Evolutionary conservation across 2,888 invertebrate genomes (phyloP), one percentile per base, ranked within the genome.

Genomic region (Drosophila pseudotalamancana): DNA sequence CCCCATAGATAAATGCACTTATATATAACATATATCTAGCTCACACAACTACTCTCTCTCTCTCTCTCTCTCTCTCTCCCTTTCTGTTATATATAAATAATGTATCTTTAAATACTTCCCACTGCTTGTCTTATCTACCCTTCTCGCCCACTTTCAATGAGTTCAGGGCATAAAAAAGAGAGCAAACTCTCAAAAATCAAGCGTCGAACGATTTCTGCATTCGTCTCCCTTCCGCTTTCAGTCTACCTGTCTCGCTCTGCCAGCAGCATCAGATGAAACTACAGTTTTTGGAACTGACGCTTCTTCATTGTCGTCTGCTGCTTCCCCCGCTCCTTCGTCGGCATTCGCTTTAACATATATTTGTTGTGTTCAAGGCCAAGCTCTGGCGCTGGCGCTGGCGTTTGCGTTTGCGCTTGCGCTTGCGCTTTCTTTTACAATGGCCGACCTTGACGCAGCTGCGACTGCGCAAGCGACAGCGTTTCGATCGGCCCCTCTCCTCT

Each of bases 391-490:
- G n/a, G n/a, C n/a, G n/a, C n/a, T n/a, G n/a, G n/a, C n/a, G n/a
- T n/a, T n/a, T n/a, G n/a, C n/a, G n/a, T n/a, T n/a, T n/a, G n/a
- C n/a, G n/a, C 88, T 88, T 67, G 48, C 75, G 66, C 55, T 78
- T 76, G 66, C 86, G 86, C 84, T 85, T 85, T 85, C 84, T 85
- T 88, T 85, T 87, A 88, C 86, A 84, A 84, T 82, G 87, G 88
- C 73, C 80, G 88, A 84, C 84, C 84, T 84, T 84, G 84, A 88
- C 54, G 87, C 72, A 23, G 57, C 53, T 40, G 65, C 68, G 87
- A 79, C 84, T 85, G 88, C 88, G 87, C 72, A 86, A 86, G 87
- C 87, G 72, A 60, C 64, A 32, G 42, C 48, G 54, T 45, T 63
- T 55, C 57, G 25, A 25, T 25, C 25, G 25, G 9, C 4, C 18